Evolutionary conservation across 2,888 invertebrate species (phyloP).

Genomic region (Temnothorax rugatulus): DNA sequence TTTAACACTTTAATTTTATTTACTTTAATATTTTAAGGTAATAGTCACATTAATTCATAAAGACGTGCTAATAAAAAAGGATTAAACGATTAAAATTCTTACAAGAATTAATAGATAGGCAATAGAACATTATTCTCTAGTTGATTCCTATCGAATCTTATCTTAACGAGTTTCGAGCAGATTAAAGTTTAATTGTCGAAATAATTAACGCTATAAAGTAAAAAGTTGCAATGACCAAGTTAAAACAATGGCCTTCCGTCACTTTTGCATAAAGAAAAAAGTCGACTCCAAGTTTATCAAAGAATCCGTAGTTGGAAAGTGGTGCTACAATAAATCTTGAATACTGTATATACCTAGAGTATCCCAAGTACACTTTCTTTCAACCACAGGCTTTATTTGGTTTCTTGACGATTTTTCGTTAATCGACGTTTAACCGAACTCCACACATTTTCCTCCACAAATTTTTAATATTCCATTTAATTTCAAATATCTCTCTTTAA

Average conservation of each 20-base stretch:
- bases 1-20: background rate
- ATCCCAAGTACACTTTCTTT: slow-evolving; percentile 4
- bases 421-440: background rate
- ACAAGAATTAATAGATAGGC: background rate
- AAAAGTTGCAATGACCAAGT: slow-evolving; percentile 33
- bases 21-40: background rate
- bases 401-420: background rate
- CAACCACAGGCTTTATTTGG: slow-evolving; percentile 17
- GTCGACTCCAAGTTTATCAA: slow-evolving; percentile 9
- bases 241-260: slow-evolving; percentile 14
- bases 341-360: background rate
- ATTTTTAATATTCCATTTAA: background rate
- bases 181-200: slow-evolving; percentile 31
- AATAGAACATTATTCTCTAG: background rate
- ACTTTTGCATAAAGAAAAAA: slow-evolving; percentile 4
- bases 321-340: slow-evolving; percentile 29
- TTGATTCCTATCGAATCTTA: background rate
- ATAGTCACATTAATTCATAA: background rate
- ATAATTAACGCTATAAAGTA: slow-evolving; percentile 40
- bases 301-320: slow-evolving; percentile 24
- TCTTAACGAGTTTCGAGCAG: slow-evolving; percentile 18
- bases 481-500: background rate
- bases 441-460: background rate
- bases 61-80: background rate
- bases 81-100: background rate